A percentile compares a stretch with the other conserved stretches of the same genome.
These are phyloP conservation scores for Muntiacus muntjak DNA, from an alignment of 2,113 vertebrate species.

Conservation along the genomic window DNA sequence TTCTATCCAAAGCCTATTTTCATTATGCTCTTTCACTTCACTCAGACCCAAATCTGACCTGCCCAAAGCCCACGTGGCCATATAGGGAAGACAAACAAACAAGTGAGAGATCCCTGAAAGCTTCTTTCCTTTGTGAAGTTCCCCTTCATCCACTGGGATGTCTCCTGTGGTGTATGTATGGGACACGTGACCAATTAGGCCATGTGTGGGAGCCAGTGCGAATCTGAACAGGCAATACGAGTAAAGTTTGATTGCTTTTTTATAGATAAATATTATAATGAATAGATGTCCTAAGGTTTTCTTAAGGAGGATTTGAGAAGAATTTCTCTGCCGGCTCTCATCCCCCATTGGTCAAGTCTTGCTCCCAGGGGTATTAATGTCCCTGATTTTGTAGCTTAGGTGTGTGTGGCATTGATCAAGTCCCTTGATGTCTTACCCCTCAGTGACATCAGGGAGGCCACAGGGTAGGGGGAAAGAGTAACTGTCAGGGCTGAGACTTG, in stretches of 20 bases:
- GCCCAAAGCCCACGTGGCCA: not conserved
- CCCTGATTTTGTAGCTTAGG: not conserved
- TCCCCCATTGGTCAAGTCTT: not conserved
- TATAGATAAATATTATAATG: not conserved
- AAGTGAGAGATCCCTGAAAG: not conserved
- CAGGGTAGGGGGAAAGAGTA: not conserved
- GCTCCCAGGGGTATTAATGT: not conserved
- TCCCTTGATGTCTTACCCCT: not conserved
- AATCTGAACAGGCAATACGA: not conserved
- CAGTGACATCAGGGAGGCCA: not conserved
- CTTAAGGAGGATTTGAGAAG: not conserved
- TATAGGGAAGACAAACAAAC: not conserved
- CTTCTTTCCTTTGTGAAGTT: not conserved
- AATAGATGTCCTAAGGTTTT: not conserved
- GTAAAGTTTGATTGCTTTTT: not conserved
- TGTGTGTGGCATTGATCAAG: not conserved
- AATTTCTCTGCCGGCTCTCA: not conserved
- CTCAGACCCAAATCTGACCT: not conserved
- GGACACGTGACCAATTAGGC: not conserved
- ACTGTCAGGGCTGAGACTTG: not conserved
- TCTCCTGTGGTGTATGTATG: not conserved
- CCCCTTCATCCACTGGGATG: not conserved
- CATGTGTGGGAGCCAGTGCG: not conserved
- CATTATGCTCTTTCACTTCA: not conserved
- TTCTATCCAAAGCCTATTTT: not conserved